Evolutionary conservation across 1,140 invertebrate genomes (phyloP).

Genomic region (Colletes gigas): DNA sequence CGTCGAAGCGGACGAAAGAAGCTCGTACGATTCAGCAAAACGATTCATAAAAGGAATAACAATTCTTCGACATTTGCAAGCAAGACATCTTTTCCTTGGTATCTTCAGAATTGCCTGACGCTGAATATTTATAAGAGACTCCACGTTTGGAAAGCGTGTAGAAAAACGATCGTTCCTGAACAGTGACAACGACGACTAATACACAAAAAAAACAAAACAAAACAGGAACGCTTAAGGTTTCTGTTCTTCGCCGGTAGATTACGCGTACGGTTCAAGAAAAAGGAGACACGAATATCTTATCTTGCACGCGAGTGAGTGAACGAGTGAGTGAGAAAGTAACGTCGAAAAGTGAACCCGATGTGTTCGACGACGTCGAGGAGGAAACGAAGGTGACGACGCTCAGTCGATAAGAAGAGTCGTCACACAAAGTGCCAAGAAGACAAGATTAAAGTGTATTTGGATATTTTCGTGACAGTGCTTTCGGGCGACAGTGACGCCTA

Average conservation of each 20-base stretch:
- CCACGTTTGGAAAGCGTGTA: not conserved
- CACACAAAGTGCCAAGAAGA: conserved; percentile 7
- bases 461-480: conserved; percentile 7
- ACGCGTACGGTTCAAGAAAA: conserved; percentile 14
- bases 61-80: not conserved
- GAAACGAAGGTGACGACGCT: conserved; percentile 29
- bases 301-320: not conserved
- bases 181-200: not conserved
- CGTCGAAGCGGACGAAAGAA: not conserved
- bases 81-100: not conserved
- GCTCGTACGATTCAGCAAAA: not conserved
- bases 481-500: not conserved
- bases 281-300: not conserved
- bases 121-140: conserved; percentile 20
- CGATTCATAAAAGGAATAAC: not conserved
- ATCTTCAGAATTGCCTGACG: not conserved
- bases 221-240: conserved; percentile 13
- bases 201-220: too few species aligned
- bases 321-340: not conserved
- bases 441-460: conserved; percentile 2
- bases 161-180: conserved; percentile 9
- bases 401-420: conserved; percentile 36
- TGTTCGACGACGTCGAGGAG: conserved; percentile 23
- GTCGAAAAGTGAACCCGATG: conserved; percentile 35
- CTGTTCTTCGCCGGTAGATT: conserved; percentile 22